phyloP scores from a whole-genome alignment of 2,888 invertebrate species.

The Archips crataeganus region DNA sequence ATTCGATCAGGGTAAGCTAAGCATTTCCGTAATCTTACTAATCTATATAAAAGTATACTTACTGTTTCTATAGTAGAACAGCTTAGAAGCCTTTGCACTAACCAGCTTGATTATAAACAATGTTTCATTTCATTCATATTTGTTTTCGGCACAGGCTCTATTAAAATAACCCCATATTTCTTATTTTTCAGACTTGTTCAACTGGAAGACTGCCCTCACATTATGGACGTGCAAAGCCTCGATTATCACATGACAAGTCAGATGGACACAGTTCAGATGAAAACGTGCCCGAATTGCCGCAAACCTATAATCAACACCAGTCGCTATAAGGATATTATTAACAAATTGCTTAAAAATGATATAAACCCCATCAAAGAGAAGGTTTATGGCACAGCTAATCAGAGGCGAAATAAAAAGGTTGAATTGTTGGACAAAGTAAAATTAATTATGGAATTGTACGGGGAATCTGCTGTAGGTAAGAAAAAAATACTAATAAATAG shows the following conservation, averaged over 20 bases:
- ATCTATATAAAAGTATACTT: no score
- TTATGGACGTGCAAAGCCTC: conserved; percentile 77
- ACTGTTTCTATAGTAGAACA: no score
- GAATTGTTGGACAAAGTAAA: conserved; percentile 47
- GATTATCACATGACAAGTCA: conserved; percentile 71
- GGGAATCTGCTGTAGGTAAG: conserved; percentile 2
- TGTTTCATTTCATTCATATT: no score
- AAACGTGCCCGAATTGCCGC: conserved; percentile 86
- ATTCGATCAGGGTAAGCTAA: no score
- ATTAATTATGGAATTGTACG: not conserved
- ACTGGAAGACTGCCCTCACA: conserved; percentile 83
- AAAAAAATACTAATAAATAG: not conserved
- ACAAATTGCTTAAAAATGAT: conserved; percentile 65
- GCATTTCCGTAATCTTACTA: no score
- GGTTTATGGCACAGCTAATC: conserved; percentile 64
- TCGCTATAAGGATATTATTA: conserved; percentile 84
- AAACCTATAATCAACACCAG: conserved; percentile 84
- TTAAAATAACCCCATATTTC: no score
- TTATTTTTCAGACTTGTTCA: conserved; percentile 76
- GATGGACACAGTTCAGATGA: conserved; percentile 63
- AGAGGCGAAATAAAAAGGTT: conserved; percentile 53
- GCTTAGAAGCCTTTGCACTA: no score
- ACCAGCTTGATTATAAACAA: no score
- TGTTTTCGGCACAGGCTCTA: no score
- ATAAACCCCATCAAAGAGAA: conserved; percentile 74